A percentile compares a stretch with the other conserved stretches of the same genome.
Evolutionary conservation across 1,140 invertebrate genomes (phyloP).

Genomic region (Onthophagus taurus): DNA sequence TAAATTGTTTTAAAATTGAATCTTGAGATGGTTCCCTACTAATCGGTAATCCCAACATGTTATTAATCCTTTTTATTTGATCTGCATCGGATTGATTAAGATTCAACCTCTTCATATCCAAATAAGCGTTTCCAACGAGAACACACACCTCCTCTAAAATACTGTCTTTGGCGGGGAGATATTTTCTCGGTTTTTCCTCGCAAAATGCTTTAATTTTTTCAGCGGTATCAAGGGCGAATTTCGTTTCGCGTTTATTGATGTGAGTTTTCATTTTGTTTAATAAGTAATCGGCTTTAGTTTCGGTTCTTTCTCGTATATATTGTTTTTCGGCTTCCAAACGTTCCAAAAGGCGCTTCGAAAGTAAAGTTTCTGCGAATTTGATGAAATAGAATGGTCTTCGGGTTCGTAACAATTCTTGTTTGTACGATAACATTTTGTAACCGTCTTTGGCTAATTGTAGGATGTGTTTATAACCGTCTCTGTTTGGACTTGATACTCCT

Average conservation of each 20-base stretch:
- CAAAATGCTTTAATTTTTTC: constrained; percentile 37
- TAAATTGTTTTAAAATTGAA: constrained; percentile 29
- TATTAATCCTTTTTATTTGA: constrained; percentile 27
- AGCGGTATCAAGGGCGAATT: constrained; percentile 37
- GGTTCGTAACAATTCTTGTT: constrained; percentile 41
- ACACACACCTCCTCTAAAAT: constrained; percentile 28
- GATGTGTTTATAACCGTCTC: constrained; percentile 38
- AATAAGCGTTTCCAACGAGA: constrained; percentile 25
- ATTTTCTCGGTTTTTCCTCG: constrained; percentile 28
- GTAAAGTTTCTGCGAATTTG: constrained; percentile 42
- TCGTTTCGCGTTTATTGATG: constrained; percentile 36
- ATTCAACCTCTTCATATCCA: constrained; percentile 28
- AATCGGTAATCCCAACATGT: constrained; percentile 27
- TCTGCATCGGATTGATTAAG: constrained; percentile 17
- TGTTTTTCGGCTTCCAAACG: constrained; percentile 38
- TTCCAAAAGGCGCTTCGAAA: constrained; percentile 39
- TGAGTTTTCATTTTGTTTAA: constrained; percentile 39
- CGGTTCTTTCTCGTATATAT: constrained; percentile 38
- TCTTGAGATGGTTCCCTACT: constrained; percentile 30
- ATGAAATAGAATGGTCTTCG: constrained; percentile 45
- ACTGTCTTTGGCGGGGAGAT: constrained; percentile 26
- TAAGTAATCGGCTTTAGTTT: constrained; percentile 38
- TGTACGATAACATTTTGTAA: constrained; percentile 39
- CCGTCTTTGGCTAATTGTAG: constrained; percentile 37
- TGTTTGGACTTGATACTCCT: constrained; percentile 41